phyloP scores from a whole-genome alignment of 2,888 invertebrate genomes.

The Ormyrus pomaceus region DNA sequence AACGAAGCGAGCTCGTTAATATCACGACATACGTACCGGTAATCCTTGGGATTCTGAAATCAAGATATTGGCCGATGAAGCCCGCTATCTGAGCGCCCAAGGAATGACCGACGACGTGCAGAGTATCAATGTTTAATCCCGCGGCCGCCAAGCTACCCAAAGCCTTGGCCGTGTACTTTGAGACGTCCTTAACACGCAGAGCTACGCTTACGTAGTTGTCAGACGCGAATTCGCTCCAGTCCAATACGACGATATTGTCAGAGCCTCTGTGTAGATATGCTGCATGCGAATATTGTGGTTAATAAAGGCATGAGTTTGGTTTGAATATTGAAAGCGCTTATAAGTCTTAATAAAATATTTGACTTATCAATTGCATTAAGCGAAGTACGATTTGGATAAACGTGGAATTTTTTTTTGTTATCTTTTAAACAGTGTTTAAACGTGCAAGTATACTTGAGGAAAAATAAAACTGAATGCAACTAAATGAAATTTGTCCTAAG shows the following conservation, averaged over 20 bases:
- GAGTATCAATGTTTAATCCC: constrained; percentile 57
- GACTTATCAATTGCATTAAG: too few species aligned
- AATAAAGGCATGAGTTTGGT: too few species aligned
- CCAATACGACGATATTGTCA: constrained; percentile 64
- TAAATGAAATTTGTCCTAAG: too few species aligned
- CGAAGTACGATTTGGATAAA: too few species aligned
- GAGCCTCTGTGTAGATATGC: constrained; percentile 62
- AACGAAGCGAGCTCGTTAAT: too few species aligned
- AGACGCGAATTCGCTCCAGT: constrained; percentile 65
- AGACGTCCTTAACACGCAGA: constrained; percentile 53
- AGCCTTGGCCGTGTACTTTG: constrained; percentile 56
- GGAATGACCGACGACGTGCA: constrained; percentile 67
- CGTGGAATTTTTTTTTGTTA: too few species aligned
- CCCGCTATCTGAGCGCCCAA: constrained; percentile 66
- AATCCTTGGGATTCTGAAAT: constrained; percentile 60
- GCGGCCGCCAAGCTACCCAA: constrained; percentile 56
- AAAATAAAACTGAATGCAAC: too few species aligned
- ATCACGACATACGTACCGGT: constrained; percentile 60
- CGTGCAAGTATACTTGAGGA: too few species aligned
- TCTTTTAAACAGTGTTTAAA: too few species aligned
- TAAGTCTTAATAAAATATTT: too few species aligned
- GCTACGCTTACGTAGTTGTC: constrained; percentile 58
- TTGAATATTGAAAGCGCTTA: too few species aligned
- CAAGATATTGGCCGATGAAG: constrained; percentile 58
- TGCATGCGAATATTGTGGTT: constrained; percentile 25